Evolutionary conservation across 2,113 vertebrate species (phyloP), one percentile per base, ranked within the genome.

Genomic region (Marmota flaviventris): DNA sequence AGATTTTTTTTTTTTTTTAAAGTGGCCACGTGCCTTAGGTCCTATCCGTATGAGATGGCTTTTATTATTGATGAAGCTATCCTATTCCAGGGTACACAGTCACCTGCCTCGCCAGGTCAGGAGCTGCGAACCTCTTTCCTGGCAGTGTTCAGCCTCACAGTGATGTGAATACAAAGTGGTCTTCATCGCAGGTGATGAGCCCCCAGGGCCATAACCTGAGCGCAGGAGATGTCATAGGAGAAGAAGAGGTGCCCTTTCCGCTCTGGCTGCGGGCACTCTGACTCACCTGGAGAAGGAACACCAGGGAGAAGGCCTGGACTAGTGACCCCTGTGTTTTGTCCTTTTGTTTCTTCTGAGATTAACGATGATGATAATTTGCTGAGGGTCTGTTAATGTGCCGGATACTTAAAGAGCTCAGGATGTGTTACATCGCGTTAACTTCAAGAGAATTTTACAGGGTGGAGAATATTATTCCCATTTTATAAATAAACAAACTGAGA

Each of bases 11-110:
- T 56, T 56, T 58, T 58, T 58, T 58, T 58, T 95, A 81, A 77
- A 42, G 77, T n/a, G 85, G 58, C 95, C 73, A 32, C 34, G 34
- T 79, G 25, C 93, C 92, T 98, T 95, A 8, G 10, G 70, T 72
- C 93, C 88, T 45, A 48, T 73, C 92, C 85, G 56, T 94, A 95
- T 96, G 94, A 98, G 97, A 95, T 82, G 93, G 73, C 69, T 93
- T 98, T 93, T 85, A 95, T 97, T 97, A 98, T 95, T 98, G 97
- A 98, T 97, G 96, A 96, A 75, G 97, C 82, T 89, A 51, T 0
- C 0, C 34, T 89, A 85, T 94, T 96, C 95, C 84, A 69, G 67
- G 1, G 91, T 75, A 97, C 1, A 37, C 53, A 61, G 75, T 87
- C 72, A 0, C 8, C 92, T 12, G 22, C 17, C 48, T 95, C 86